Evolutionary conservation across 2,888 invertebrate genomes (phyloP), one percentile per base, ranked within the genome.

Genomic region (Carcina quercana): DNA sequence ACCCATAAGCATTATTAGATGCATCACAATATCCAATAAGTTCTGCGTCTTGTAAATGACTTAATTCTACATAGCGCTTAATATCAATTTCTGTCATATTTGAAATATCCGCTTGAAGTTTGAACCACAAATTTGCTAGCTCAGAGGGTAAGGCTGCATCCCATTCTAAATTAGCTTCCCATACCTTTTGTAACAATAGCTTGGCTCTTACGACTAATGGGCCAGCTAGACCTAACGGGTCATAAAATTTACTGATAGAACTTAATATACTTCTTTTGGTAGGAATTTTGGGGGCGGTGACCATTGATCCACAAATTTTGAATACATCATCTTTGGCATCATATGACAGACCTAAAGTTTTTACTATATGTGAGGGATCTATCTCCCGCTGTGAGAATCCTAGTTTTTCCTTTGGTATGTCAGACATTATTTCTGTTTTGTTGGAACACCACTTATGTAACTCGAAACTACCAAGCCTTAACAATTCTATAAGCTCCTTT

Each of bases 371-470:
- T 3, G 6, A 5, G 15, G 15, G 11, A 17, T 33, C 10, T 6
- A 28, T 7, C 3, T 33, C 17, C 2, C 4, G 15, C 4, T 15
- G 5, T 10, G 13, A 8, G n/a, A 22, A 27, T 15, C 15, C 3
- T 13, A 6, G 10, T 10, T 24, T 15, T 13, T 24, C 15, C 5
- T 7, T 11, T 8, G 29, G 34, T 13, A 29, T 14, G 12, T 29
- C 25, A n/a, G 11, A 1, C 3, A 34, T n/a, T 4, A 29, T n/a
- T 4, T 14, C 5, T 5, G 15, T 3, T 14, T 19, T 3, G 15
- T 34, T 34, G 8, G 34, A 25, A 4, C 7, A n/a, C 25, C 20
- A 29, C 7, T 34, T 34, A 13, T 34, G 34, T 5, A 34, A 13
- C 1, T 20, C 6, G n/a, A 34, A 34, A n/a, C 25, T 13, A 3